Conservation (phyloP, 2,113 vertebrate genomes). For the Colistium nudipinnis region DNA sequence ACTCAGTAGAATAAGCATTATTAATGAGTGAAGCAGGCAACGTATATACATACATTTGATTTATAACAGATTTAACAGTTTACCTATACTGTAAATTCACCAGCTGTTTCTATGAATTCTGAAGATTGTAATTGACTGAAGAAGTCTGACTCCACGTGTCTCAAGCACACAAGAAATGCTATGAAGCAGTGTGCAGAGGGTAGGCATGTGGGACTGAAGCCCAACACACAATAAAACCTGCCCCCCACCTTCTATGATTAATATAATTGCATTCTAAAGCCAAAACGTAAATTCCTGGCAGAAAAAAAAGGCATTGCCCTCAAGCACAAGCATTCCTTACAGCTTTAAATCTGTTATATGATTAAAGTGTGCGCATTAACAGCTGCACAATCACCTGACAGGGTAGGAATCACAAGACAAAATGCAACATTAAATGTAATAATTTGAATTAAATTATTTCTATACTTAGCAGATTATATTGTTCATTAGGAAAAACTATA, state of each 20-base stretch:
- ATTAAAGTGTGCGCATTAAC: neutral
- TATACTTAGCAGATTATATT: neutral
- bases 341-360: conserved; percentile 23
- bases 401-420: neutral
- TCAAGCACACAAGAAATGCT: conserved; percentile 1
- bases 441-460: too few species aligned
- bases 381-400: neutral
- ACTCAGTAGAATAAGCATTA: neutral
- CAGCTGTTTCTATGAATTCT: neutral
- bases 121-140: neutral
- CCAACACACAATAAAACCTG: conserved; percentile 19
- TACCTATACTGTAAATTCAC: neutral
- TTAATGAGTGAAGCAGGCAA: neutral
- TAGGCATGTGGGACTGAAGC: conserved; percentile 15
- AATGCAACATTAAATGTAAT: too few species aligned
- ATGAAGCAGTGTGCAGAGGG: neutral
- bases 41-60: neutral
- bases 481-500: neutral
- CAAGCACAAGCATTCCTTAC: conserved; percentile 30
- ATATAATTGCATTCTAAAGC: neutral
- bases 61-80: neutral
- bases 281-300: conserved; percentile 19
- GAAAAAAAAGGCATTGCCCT: conserved; percentile 25
- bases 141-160: neutral
- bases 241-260: neutral